Evolutionary conservation across 2,888 invertebrate species (phyloP).

Genomic region (Drosophila ezoana): DNA sequence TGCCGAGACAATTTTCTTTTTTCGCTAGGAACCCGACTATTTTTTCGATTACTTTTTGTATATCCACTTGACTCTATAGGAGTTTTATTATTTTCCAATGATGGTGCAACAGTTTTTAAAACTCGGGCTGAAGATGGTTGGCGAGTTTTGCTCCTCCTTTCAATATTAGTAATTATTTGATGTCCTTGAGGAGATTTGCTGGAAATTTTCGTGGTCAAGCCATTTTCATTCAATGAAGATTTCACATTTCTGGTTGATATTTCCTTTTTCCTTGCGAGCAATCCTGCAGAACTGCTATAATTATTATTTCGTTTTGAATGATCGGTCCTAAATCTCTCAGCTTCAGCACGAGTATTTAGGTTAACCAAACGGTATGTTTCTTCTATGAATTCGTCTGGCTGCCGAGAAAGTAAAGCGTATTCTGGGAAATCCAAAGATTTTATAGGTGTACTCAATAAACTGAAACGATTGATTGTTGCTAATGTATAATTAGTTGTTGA

Average conservation of each 20-base stretch:
- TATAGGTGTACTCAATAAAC: conserved; percentile 48
- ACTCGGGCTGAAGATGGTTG: conserved; percentile 89
- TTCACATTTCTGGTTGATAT: conserved; percentile 92
- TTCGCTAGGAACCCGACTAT: conserved; percentile 38
- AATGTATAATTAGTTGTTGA: conserved; percentile 35
- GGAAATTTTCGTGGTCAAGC: conserved; percentile 90
- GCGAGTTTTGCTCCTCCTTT: conserved; percentile 86
- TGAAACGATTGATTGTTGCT: conserved; percentile 25
- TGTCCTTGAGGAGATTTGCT: conserved; percentile 95
- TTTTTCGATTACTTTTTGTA: conserved; percentile 59
- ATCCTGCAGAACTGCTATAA: conserved; percentile 91
- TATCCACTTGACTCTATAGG: conserved; percentile 42
- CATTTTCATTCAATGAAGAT: conserved; percentile 91
- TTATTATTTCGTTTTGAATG: conserved; percentile 87
- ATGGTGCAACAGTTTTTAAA: conserved; percentile 91
- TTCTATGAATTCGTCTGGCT: conserved; percentile 93
- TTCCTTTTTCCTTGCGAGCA: conserved; percentile 93
- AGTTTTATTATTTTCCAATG: conserved; percentile 76
- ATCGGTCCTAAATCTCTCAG: conserved; percentile 73
- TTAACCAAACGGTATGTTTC: conserved; percentile 94
- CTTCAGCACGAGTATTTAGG: conserved; percentile 86
- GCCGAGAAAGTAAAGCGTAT: conserved; percentile 93
- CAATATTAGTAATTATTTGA: conserved; percentile 88
- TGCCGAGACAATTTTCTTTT: conserved; percentile 64
- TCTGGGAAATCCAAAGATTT: conserved; percentile 92